Conservation (phyloP, 2,113 vertebrate genomes). For the Prietella phreatophila region DNA sequence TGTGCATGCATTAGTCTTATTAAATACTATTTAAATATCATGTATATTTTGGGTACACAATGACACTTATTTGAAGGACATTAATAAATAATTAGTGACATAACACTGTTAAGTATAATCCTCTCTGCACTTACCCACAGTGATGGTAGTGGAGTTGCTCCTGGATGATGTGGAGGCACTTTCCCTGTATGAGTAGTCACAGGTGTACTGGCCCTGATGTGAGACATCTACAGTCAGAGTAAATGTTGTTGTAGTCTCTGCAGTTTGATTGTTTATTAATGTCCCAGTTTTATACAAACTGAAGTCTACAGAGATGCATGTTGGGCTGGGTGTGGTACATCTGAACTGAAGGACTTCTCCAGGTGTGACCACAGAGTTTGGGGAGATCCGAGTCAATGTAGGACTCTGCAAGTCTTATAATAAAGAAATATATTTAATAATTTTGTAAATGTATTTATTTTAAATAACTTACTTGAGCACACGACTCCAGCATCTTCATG, state of each 20-base stretch:
- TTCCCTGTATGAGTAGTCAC: conserved; percentile 39
- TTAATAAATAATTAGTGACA: not conserved
- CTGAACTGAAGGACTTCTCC: conserved; percentile 41
- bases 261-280: not conserved
- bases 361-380: conserved; percentile 34
- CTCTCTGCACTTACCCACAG: conserved; percentile 34
- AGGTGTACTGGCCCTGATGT: conserved; percentile 43
- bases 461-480: conserved; percentile 63
- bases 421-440: conserved; percentile 6
- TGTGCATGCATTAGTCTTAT: not conserved
- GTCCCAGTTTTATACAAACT: conserved; percentile 10
- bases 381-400: not conserved
- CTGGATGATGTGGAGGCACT: not conserved
- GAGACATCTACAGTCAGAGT: conserved; percentile 18
- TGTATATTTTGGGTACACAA: not conserved
- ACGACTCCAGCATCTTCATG: conserved; percentile 65
- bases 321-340: conserved; percentile 26
- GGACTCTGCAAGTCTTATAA: conserved; percentile 60
- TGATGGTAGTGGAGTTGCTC: conserved; percentile 31
- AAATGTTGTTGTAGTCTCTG: conserved; percentile 9
- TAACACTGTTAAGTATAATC: not conserved
- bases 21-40: not conserved
- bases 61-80: not conserved
- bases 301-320: conserved; percentile 29
- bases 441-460: not conserved